Evolutionary conservation across 2,113 vertebrate species (phyloP).

Genomic region (Festucalex cinctus): DNA sequence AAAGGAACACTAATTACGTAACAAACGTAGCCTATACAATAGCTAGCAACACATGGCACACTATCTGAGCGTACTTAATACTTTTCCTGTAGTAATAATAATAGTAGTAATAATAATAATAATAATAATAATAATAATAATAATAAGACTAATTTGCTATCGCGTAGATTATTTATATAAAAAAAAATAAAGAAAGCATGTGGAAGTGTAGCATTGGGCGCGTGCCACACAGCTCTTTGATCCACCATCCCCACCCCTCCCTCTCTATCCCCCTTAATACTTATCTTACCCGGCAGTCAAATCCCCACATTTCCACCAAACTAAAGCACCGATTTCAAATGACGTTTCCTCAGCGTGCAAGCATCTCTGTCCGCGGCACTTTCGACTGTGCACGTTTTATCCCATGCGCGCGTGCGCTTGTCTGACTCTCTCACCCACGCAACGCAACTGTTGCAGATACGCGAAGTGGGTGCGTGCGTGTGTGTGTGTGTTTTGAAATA

Average conservation of each 20-base stretch:
- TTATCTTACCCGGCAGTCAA: conserved; percentile 49
- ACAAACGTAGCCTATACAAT: no score
- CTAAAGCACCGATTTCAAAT: conserved; percentile 35
- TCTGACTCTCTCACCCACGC: not conserved
- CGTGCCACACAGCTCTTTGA: conserved; percentile 41
- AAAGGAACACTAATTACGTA: no score
- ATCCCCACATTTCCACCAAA: conserved; percentile 46
- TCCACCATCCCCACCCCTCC: not conserved
- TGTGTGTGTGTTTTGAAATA: conserved; percentile 43
- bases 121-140: not conserved
- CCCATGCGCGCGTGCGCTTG: conserved; percentile 12
- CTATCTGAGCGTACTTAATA: not conserved
- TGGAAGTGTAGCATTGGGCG: conserved; percentile 14
- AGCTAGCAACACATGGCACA: no score
- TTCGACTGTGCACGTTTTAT: conserved; percentile 15
- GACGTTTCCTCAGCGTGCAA: conserved; percentile 21
- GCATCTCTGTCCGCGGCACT: conserved; percentile 15
- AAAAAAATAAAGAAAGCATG: not conserved
- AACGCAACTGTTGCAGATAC: not conserved
- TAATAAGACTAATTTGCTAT: not conserved
- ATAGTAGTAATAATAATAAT: not conserved
- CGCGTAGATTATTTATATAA: not conserved
- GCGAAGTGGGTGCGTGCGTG: conserved; percentile 11
- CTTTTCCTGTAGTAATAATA: not conserved
- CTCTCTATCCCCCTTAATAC: conserved; percentile 30